Percentiles rank a stretch among this genome's conserved stretches.
These are phyloP conservation scores for Macropus fuliginosus DNA, from an alignment of 2,797 vertebrate genomes.

Conservation along the genomic window DNA sequence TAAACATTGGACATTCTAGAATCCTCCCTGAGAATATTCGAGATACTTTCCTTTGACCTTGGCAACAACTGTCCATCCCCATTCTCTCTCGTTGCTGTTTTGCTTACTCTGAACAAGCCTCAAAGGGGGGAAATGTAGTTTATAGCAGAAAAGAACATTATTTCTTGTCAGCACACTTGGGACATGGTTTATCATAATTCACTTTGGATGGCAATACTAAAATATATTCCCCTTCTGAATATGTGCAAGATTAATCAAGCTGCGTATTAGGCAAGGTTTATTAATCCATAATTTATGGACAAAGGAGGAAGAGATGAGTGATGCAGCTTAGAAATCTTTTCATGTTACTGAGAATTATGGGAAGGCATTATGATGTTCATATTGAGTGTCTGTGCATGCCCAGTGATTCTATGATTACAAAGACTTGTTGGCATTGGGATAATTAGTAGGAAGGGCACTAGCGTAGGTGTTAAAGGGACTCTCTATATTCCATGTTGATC, in stretches of 20 bases:
- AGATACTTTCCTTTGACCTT: not conserved
- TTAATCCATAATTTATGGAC: conserved; percentile 76
- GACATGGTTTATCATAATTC: conserved; percentile 61
- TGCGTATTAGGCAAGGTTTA: conserved; percentile 70
- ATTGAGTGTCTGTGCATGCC: not conserved
- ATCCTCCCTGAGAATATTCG: not conserved
- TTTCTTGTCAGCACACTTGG: not conserved
- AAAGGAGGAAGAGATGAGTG: conserved; percentile 67
- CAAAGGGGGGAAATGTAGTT: conserved; percentile 27
- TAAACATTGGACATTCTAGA: not conserved
- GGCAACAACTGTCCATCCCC: not conserved
- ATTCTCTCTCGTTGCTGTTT: not conserved
- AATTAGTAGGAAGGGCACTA: not conserved
- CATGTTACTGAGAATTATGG: conserved; percentile 1
- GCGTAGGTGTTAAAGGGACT: not conserved
- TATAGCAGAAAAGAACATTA: conserved; percentile 50
- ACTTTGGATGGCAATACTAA: conserved; percentile 50
- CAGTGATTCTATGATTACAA: not conserved
- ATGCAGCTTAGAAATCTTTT: not conserved
- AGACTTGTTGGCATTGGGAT: not conserved
- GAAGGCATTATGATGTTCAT: not conserved
- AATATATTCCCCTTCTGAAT: conserved; percentile 56
- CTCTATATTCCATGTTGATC: not conserved
- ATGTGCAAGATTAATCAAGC: conserved; percentile 76
- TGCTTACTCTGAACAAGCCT: conserved; percentile 12